A percentile compares a stretch with the other conserved stretches of the same genome.
Conservation (phyloP, 2,797 vertebrate genomes). For the Sus cebifrons region DNA sequence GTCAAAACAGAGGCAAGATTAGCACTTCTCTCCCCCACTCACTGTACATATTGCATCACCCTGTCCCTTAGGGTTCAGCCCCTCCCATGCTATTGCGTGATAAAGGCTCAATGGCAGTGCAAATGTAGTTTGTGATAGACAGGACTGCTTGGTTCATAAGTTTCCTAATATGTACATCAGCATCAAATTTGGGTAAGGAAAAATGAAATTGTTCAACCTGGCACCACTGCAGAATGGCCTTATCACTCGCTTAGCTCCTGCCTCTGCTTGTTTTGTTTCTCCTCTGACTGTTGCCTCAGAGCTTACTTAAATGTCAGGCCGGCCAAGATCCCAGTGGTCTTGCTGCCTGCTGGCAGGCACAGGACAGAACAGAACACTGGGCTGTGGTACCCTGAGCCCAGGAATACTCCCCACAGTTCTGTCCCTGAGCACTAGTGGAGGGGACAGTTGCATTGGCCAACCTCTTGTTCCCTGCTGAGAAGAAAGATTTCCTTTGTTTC, state of each 20-base stretch:
- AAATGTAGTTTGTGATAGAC: neutral
- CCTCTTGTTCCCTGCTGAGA: neutral
- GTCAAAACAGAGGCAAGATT: neutral
- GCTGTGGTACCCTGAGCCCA: neutral
- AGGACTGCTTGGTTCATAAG: neutral
- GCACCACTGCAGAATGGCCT: neutral
- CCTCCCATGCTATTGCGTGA: neutral
- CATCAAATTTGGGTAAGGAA: neutral
- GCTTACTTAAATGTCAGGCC: neutral
- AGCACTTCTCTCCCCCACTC: neutral
- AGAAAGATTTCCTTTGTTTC: neutral
- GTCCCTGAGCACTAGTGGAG: neutral
- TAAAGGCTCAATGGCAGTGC: neutral
- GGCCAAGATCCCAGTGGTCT: too few species aligned
- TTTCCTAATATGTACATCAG: neutral
- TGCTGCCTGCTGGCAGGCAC: neutral
- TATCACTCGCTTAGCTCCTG: neutral
- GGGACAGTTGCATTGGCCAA: too few species aligned
- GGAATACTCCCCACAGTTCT: neutral
- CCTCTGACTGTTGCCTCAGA: neutral
- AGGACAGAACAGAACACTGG: neutral
- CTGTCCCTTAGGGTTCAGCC: neutral
- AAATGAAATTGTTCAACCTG: neutral
- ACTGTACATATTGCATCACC: neutral
- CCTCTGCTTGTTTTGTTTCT: neutral